Evolutionary conservation across 1,140 invertebrate species (phyloP).

Genomic region (Neodiprion lecontei): DNA sequence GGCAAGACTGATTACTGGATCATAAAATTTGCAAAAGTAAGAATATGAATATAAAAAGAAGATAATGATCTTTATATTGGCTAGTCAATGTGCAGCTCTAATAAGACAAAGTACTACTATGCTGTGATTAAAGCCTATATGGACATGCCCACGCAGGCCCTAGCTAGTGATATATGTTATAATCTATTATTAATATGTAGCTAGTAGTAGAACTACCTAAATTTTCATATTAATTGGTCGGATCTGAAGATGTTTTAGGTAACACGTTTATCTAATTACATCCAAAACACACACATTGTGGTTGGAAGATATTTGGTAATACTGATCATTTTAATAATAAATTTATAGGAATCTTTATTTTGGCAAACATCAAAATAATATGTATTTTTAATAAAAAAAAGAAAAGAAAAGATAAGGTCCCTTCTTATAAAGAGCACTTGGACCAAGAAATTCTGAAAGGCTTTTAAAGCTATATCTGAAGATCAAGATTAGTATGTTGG

Average conservation of each 20-base stretch:
- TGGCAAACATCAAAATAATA: constrained; percentile 8
- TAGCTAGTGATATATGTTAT: constrained; percentile 41
- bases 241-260: background rate
- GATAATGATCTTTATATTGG: constrained; percentile 57
- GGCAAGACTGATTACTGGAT: constrained; percentile 50
- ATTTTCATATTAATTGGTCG: constrained; percentile 1
- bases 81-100: constrained; percentile 60
- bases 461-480: constrained; percentile 3
- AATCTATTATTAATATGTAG: constrained; percentile 22
- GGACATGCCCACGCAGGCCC: constrained; percentile 55
- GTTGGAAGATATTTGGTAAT: background rate
- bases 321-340: constrained; percentile 2
- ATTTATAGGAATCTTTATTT: background rate
- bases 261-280: constrained; percentile 3
- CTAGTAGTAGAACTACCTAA: constrained; percentile 6
- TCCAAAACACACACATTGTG: background rate
- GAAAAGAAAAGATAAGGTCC: constrained; percentile 9
- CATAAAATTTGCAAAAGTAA: constrained; percentile 19
- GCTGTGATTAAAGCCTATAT: constrained; percentile 60
- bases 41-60: constrained; percentile 30
- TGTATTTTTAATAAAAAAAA: constrained; percentile 8
- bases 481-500: background rate
- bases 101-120: constrained; percentile 55
- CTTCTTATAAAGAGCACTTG: constrained; percentile 13
- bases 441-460: background rate